These are phyloP conservation scores for Parasteatoda lunata DNA, from an alignment of 2,888 invertebrate species.

Conservation along the genomic window DNA sequence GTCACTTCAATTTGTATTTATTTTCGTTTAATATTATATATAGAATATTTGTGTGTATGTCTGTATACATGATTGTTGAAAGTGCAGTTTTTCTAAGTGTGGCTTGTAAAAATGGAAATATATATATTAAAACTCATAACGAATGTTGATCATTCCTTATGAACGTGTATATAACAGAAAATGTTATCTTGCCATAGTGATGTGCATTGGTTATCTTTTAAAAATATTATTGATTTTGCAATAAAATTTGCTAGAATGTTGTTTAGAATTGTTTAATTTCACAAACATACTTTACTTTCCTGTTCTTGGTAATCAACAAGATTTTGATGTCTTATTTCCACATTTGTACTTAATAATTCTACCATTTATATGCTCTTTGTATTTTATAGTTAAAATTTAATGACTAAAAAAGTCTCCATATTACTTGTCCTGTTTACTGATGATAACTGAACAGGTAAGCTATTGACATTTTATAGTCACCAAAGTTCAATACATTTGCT, in stretches of 20 bases:
- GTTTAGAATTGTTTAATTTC: neutral
- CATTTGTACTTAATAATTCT: no score
- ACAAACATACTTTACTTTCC: neutral
- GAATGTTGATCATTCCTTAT: conserved; percentile 68
- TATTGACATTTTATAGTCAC: no score
- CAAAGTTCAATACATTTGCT: no score
- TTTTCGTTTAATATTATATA: conserved; percentile 24
- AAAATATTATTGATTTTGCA: conserved; percentile 68
- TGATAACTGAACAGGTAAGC: neutral
- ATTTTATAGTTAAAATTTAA: neutral
- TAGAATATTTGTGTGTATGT: conserved; percentile 31
- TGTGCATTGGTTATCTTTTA: conserved; percentile 68
- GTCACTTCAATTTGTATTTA: conserved; percentile 16
- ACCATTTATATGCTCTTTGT: neutral
- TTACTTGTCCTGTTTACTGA: neutral
- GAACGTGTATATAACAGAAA: conserved; percentile 53
- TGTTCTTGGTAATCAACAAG: neutral
- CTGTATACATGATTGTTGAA: conserved; percentile 19
- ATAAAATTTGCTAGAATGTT: conserved; percentile 69
- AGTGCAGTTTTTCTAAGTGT: conserved; percentile 40
- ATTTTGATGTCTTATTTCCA: no score
- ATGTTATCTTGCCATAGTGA: conserved; percentile 66
- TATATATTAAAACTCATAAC: conserved; percentile 7
- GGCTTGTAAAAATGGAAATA: conserved; percentile 56
- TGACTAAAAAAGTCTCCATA: no score